Base-by-base conservation (phyloP, 2,888 invertebrate genomes). In the Melangyna quadrimaculata region DNA sequence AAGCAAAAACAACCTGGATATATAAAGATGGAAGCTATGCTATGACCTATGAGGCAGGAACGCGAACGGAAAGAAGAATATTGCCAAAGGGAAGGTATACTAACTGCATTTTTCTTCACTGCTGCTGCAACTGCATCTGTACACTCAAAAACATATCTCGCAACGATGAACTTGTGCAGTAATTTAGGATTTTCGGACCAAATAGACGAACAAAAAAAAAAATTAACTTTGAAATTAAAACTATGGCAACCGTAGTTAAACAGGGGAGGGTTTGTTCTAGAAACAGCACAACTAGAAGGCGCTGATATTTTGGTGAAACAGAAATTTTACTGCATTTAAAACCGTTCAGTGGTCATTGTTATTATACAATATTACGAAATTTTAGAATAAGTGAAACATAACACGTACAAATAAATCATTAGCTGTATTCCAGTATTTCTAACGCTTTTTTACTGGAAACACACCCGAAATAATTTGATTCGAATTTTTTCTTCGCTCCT, bases 141-240 rank as follows among this genome's bases (percentile, higher is more conserved):
- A 27, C 19, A 53, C 24, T 43, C 37, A 63, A 61, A 48, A 45
- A 45, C 55, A 35, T 78, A 78, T 53, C 72, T 78, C 45, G 72
- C 69, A 78, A 82, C 72, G 82, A 78, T 82, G 78, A 82, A 82
- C 82, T 82, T 82, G 51, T 67, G 78, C 81, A 82, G 81, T 82
- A 82, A 82, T 82, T 82, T 67, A 82, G 72, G 65, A 72, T 82
- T 82, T 82, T 82, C 24, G 71, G 81, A 78, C 81, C 17, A 77
- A 71, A 80, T 77, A 12, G 59, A 43, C 9, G n/a, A n/a, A n/a
- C n/a, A n/a, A n/a, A n/a, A n/a, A n/a, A 19, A 59, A 35, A 19
- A 7, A 32, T 65, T 55, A 61, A 40, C 14, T n/a, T 43, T 61
- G 1, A 63, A 63, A 43, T 63, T 27, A 63, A 29, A 27, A 17